These are phyloP conservation scores for Serinus canaria DNA, from an alignment of 2,113 vertebrate genomes.

Conservation along the genomic window DNA sequence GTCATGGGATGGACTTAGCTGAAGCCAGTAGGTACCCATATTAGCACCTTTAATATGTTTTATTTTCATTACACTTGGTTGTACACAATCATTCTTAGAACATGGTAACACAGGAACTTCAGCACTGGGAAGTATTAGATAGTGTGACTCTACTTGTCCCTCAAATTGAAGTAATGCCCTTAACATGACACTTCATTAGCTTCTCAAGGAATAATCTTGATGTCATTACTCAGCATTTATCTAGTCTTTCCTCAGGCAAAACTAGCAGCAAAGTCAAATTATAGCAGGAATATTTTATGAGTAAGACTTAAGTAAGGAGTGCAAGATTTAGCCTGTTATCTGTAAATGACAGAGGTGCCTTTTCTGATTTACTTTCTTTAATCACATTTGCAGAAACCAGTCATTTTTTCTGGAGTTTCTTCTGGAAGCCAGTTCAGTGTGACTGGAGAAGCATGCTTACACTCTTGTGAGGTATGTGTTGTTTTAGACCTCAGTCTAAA, in stretches of 20 bases:
- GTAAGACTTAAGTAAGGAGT: neutral
- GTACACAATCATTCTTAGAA: neutral
- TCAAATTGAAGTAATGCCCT: neutral
- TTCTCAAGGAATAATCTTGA: neutral
- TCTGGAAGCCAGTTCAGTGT: neutral
- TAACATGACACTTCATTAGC: neutral
- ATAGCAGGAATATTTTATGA: neutral
- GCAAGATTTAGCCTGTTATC: neutral
- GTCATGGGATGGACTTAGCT: neutral
- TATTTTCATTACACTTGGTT: neutral
- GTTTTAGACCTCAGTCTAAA: neutral
- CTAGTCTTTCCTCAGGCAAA: neutral
- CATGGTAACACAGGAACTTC: neutral
- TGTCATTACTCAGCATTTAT: neutral
- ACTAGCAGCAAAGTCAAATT: neutral
- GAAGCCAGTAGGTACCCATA: neutral
- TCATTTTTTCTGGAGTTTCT: neutral
- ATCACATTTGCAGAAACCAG: neutral
- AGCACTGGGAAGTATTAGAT: neutral
- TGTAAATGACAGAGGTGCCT: neutral
- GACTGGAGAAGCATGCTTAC: neutral
- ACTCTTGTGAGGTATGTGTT: rapidly evolving
- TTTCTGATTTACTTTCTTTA: neutral
- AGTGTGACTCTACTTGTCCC: neutral
- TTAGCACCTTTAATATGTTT: neutral